Evolutionary conservation across 2,797 vertebrate genomes (phyloP), one percentile per base, ranked within the genome.

Genomic region (Dipus sagitta): DNA sequence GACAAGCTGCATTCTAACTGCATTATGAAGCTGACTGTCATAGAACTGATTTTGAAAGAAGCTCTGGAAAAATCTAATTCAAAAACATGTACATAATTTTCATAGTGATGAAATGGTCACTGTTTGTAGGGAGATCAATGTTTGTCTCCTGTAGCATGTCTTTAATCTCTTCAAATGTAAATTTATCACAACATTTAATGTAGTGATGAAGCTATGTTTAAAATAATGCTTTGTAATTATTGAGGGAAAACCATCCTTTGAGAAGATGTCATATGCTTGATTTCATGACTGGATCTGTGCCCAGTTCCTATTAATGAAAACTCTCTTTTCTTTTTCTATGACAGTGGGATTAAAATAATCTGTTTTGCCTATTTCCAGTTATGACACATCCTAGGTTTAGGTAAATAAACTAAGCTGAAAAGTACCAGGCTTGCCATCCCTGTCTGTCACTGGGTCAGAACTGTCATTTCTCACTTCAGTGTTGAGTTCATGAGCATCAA

Each of bases 341-440:
- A 77, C 3, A 67, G 79, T n/a, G 6, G 38, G 88, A 86, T 86
- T 88, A 86, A 91, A 94, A 92, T 78, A 78, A 82, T 96, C 52
- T 79, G 76, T 92, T 90, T 94, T 94, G 90, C 92, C 90, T 90
- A 6, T 96, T 96, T 96, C 38, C n/a, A 96, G 92, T 95, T 87
- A 93, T 70, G 88, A 92, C 79, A 93, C 21, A 91, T 83, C 94
- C 47, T 91, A 89, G 79, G 78, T 72, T 82, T 96, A 86, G 58
- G 76, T 92, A 97, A 97, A 95, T 88, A 96, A 94, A 93, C 26
- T 3, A 47, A 94, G 80, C 82, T 88, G 72, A 86, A 95, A 96
- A 95, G 94, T 92, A 95, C 75, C 75, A 90, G 79, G 71, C 71
- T 88, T 75, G 38, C n/a, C 42, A 93, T 30, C 47, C 81, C 68